Percentiles rank a stretch among this genome's conserved stretches.
These are phyloP conservation scores for Trichechus manatus DNA, from an alignment of 2,113 vertebrate species.

Conservation along the genomic window DNA sequence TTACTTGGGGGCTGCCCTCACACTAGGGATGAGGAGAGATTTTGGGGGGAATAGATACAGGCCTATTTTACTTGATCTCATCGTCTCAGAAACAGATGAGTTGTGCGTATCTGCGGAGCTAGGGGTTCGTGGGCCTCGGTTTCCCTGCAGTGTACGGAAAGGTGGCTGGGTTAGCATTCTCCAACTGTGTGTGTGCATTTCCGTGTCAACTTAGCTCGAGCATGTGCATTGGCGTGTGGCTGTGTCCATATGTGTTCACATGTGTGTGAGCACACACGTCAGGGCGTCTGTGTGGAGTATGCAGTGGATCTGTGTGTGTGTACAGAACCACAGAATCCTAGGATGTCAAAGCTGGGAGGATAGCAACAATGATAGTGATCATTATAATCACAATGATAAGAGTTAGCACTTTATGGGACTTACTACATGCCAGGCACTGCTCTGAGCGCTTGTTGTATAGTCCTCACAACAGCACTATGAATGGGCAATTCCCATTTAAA, in stretches of 20 bases:
- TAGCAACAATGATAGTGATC: too few species aligned
- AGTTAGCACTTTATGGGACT: too few species aligned
- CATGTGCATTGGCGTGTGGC: neutral
- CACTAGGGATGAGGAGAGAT: neutral
- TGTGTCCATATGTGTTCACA: neutral
- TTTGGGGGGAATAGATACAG: neutral
- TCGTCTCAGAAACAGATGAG: neutral
- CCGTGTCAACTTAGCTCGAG: neutral
- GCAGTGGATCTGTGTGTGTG: neutral
- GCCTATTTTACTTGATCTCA: neutral
- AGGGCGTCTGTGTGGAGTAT: accelerated
- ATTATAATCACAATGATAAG: neutral
- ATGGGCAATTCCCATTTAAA: neutral
- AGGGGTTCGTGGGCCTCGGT: neutral
- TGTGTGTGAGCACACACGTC: accelerated
- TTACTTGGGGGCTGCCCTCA: neutral
- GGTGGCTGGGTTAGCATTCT: neutral
- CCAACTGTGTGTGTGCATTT: accelerated
- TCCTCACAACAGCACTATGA: neutral
- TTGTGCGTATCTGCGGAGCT: neutral
- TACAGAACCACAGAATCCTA: neutral
- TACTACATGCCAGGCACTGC: neutral
- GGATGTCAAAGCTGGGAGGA: neutral
- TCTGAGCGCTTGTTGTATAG: neutral
- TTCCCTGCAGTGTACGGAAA: neutral